These are phyloP conservation scores for Entomyzon cyanotis DNA, from an alignment of 2,113 vertebrate species.

Conservation along the genomic window DNA sequence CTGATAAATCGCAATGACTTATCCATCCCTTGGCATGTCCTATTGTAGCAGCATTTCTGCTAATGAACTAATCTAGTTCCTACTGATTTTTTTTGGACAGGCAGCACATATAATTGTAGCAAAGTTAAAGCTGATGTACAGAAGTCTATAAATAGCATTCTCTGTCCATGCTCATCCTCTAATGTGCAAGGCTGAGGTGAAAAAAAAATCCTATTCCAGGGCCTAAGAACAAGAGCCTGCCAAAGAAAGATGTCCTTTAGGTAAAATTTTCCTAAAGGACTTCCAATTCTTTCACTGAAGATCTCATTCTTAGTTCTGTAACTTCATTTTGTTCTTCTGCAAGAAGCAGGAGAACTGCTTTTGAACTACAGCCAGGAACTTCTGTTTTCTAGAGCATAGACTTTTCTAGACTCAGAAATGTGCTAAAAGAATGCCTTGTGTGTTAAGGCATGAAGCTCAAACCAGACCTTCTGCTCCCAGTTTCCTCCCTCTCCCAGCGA, in stretches of 20 bases:
- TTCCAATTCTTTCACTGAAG: background rate
- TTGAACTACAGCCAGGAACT: background rate
- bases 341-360: background rate
- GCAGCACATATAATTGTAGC: background rate
- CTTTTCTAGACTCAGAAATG: background rate
- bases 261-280: background rate
- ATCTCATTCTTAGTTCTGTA: constrained; percentile 1
- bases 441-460: background rate
- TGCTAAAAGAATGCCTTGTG: background rate
- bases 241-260: background rate
- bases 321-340: constrained; percentile 52
- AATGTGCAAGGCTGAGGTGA: background rate
- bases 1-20: background rate
- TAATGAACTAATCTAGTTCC: background rate
- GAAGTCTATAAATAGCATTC: background rate
- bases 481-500: background rate
- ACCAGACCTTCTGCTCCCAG: background rate
- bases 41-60: background rate
- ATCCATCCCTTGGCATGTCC: background rate
- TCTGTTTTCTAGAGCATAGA: background rate
- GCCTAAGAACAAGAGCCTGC: constrained; percentile 6
- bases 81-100: background rate
- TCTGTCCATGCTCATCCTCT: constrained; percentile 14
- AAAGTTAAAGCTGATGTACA: constrained; percentile 11
- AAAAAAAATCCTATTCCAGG: background rate